These are phyloP conservation scores for Patiria pectinifera DNA, from an alignment of 53 echinoderm and acorn worm species.

Conservation along the genomic window DNA sequence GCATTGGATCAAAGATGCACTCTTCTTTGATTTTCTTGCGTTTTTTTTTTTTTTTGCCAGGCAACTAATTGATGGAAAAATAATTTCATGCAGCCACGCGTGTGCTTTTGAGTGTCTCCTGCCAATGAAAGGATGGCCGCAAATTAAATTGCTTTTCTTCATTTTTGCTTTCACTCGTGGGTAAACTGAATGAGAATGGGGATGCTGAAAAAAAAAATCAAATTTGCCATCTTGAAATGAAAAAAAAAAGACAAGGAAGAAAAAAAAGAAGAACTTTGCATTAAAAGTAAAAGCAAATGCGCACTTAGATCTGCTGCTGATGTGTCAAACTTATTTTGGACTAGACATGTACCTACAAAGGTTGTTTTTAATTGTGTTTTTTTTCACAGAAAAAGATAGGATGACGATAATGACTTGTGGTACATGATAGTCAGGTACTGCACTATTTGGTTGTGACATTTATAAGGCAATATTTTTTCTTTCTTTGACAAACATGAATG, in stretches of 20 bases:
- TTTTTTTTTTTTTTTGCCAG: slow-evolving; percentile 11
- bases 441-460: too few species aligned
- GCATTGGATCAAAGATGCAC: neutral
- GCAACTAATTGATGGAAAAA: slow-evolving; percentile 33
- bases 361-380: too few species aligned
- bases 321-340: too few species aligned
- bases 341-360: too few species aligned
- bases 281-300: neutral
- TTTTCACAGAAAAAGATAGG: too few species aligned
- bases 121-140: slow-evolving; percentile 12
- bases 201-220: slow-evolving; percentile 37
- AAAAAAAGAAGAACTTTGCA: neutral
- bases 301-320: neutral
- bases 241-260: neutral
- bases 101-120: neutral
- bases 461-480: too few species aligned
- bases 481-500: too few species aligned
- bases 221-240: slow-evolving; percentile 34
- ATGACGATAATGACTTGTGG: too few species aligned
- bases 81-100: slow-evolving; percentile 42
- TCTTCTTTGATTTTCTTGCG: neutral
- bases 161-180: slow-evolving; percentile 23
- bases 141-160: slow-evolving; percentile 55
- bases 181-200: slow-evolving; percentile 34
- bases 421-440: too few species aligned